Conservation (phyloP, 2,113 vertebrate genomes). For the Archilochus colubris region DNA sequence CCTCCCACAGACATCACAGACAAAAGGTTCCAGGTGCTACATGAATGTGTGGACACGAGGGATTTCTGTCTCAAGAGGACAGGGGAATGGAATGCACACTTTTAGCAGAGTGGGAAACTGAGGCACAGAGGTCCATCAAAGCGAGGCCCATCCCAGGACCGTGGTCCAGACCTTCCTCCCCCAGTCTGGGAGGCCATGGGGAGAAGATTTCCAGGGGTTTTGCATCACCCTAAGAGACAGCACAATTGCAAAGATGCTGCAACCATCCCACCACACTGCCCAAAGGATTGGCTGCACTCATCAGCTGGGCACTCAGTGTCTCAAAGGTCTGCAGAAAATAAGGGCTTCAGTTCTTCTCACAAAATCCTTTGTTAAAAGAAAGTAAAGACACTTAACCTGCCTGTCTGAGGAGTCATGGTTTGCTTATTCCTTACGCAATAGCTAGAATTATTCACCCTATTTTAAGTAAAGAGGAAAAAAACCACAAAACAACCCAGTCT, state of each 20-base stretch:
- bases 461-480: neutral
- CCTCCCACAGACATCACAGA: neutral
- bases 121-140: neutral
- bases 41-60: neutral
- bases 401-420: neutral
- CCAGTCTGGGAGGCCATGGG: neutral
- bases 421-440: neutral
- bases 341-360: neutral
- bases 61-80: neutral
- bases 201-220: neutral
- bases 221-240: neutral
- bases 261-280: neutral
- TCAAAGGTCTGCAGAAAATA: neutral
- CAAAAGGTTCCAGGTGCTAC: neutral
- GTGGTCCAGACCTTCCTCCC: neutral
- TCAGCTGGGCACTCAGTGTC: neutral
- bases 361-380: neutral
- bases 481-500: neutral
- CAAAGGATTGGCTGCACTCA: neutral
- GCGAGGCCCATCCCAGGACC: neutral
- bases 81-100: neutral
- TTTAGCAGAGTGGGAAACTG: neutral
- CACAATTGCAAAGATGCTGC: neutral
- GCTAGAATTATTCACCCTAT: neutral
- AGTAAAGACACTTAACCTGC: neutral